Evolutionary conservation across 1,140 invertebrate species (phyloP).

Genomic region (Radopholus similis): DNA sequence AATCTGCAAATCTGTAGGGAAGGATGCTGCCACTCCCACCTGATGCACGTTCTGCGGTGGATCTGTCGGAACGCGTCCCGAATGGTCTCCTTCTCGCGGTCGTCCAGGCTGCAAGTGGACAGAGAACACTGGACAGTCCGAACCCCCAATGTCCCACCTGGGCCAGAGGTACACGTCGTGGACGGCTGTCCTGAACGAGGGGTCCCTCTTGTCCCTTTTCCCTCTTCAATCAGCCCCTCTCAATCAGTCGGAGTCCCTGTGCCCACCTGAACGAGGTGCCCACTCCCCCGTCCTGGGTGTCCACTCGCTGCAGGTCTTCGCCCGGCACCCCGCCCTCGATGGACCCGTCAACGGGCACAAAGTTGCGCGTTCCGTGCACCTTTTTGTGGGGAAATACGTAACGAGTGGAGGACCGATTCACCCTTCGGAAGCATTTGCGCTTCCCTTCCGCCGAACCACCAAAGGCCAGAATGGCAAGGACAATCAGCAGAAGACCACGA

Average conservation of each 20-base stretch:
- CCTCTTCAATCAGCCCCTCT: neutral
- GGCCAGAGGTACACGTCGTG: constrained; percentile 53
- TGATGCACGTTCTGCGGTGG: constrained; percentile 44
- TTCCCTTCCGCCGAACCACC: too few species aligned
- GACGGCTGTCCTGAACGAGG: constrained; percentile 22
- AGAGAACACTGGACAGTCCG: neutral
- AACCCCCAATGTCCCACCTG: neutral
- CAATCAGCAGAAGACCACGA: too few species aligned
- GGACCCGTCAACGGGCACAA: too few species aligned
- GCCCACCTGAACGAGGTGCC: neutral
- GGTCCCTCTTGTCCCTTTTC: neutral
- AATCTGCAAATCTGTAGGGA: constrained; percentile 12
- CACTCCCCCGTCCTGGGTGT: neutral
- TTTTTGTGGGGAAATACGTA: too few species aligned
- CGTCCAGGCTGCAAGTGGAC: constrained; percentile 26
- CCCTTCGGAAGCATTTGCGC: too few species aligned
- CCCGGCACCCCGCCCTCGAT: too few species aligned
- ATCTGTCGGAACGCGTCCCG: constrained; percentile 51
- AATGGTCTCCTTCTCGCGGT: constrained; percentile 44
- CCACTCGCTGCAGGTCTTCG: neutral
- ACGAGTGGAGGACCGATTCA: too few species aligned
- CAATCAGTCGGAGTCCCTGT: neutral
- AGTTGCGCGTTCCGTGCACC: too few species aligned
- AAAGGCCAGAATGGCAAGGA: too few species aligned
- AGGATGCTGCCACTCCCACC: too few species aligned